A percentile compares a stretch with the other conserved stretches of the same genome.
Conservation (phyloP, 2,797 vertebrate species). For the Lepus townsendii region DNA sequence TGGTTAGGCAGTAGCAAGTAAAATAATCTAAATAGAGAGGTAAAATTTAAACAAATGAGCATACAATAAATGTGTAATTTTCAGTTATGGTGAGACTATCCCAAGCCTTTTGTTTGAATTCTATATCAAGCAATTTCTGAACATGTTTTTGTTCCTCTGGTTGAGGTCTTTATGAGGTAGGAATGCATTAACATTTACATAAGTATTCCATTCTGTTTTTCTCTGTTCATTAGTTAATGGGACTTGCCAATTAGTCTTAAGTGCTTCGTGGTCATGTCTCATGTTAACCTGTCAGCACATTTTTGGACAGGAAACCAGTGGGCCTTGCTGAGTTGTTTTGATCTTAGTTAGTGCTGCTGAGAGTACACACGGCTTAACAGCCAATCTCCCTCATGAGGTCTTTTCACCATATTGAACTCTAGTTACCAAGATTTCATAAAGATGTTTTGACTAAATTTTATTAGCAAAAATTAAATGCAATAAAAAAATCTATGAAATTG, state of each 20-base stretch:
- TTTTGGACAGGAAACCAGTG: conserved; percentile 15
- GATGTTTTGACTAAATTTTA: neutral
- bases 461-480: conserved; percentile 44
- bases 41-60: neutral
- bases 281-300: neutral
- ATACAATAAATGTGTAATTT: neutral
- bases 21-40: neutral
- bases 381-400: neutral
- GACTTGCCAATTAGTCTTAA: neutral
- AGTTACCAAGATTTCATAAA: neutral
- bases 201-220: conserved; percentile 39
- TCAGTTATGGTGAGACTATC: neutral
- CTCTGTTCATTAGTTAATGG: conserved; percentile 13
- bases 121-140: neutral
- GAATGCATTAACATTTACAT: neutral
- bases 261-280: neutral
- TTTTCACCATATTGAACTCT: neutral
- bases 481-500: conserved; percentile 64
- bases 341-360: conserved; percentile 29
- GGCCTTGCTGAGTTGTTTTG: neutral
- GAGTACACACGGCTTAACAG: neutral
- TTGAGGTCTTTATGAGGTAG: conserved; percentile 33
- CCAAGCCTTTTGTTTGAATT: neutral
- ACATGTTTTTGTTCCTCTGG: neutral
- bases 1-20: neutral